These are phyloP conservation scores for Xenotilapia leptura DNA, from an alignment of 2,113 vertebrate species.

Conservation along the genomic window DNA sequence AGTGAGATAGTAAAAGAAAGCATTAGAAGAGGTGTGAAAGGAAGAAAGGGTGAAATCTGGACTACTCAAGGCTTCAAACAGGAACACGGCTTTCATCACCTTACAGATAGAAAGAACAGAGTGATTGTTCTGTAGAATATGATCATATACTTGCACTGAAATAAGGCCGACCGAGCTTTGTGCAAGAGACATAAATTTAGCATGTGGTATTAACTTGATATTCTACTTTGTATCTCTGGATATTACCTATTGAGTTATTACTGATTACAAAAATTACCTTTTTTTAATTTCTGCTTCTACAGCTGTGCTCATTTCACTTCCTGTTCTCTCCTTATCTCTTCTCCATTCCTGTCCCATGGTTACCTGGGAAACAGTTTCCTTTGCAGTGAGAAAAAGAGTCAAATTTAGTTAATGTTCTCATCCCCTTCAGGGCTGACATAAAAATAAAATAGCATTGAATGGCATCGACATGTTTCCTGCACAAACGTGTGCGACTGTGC, in stretches of 20 bases:
- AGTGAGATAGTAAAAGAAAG: slow-evolving; percentile 2
- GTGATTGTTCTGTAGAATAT: slow-evolving; percentile 15
- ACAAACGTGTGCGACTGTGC: background rate
- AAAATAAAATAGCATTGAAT: background rate
- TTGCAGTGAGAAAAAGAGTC: background rate
- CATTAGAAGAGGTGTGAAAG: slow-evolving; percentile 6
- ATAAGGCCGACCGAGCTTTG: background rate
- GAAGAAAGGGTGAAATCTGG: background rate
- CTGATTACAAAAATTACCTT: background rate
- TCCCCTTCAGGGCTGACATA: background rate
- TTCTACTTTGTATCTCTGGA: background rate
- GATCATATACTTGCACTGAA: background rate
- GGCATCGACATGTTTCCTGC: background rate
- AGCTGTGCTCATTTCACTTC: background rate
- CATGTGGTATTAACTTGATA: background rate
- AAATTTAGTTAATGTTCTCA: background rate
- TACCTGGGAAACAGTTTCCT: slow-evolving; percentile 39
- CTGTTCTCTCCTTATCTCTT: background rate
- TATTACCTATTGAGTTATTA: background rate
- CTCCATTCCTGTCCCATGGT: background rate
- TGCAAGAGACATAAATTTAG: background rate
- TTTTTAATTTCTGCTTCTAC: background rate
- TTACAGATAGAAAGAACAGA: background rate
- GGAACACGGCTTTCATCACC: background rate
- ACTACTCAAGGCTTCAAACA: slow-evolving; percentile 11